Evolutionary conservation across 2,888 invertebrate genomes (phyloP), one percentile per base, ranked within the genome.

Genomic region (Orchesellides sinensis): DNA sequence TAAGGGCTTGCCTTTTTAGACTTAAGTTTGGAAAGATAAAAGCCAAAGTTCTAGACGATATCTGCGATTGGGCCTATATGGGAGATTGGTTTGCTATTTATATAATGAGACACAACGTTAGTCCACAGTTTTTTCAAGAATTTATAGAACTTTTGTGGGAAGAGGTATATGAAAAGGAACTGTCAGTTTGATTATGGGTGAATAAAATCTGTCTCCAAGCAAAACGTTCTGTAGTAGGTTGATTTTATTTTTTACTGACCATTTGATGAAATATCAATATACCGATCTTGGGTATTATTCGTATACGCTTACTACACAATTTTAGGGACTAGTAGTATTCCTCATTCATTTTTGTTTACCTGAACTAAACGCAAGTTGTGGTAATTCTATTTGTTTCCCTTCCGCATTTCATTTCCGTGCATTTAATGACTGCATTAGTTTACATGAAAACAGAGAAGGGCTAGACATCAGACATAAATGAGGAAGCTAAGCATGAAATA

Each of bases 41-140:
- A 21, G 10, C 1, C 2, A 77, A 83, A 14, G 32, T 75, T n/a
- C 17, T 72, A 19, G 27, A 66, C 1, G 75, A 70, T 32, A 40
- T 82, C 6, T 75, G 82, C 21, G 21, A 19, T n/a, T 6, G 21
- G 8, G 8, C 21, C 10, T 35, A 29, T n/a, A 66, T 80, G 14
- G 77, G 75, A 23, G 84, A 84, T 27, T 81, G 84, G 84, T 84
- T 84, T 72, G 66, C 81, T 12, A 54, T 81, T 8, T 74, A 77
- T 35, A 40, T 81, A 27, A 65, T 84, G 63, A 69, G 65, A 8
- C 70, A 72, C 21, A 84, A 84, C 45, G 29, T 80, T n/a, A 75
- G 81, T 19, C 19, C 5, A 17, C 45, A 47, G 10, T 69, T 63
- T 25, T 77, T 72, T 25, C 23, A 27, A 10, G 77, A 84, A 27